phyloP scores from a whole-genome alignment of 2,797 vertebrate species.

The Cetoscarus ocellatus region DNA sequence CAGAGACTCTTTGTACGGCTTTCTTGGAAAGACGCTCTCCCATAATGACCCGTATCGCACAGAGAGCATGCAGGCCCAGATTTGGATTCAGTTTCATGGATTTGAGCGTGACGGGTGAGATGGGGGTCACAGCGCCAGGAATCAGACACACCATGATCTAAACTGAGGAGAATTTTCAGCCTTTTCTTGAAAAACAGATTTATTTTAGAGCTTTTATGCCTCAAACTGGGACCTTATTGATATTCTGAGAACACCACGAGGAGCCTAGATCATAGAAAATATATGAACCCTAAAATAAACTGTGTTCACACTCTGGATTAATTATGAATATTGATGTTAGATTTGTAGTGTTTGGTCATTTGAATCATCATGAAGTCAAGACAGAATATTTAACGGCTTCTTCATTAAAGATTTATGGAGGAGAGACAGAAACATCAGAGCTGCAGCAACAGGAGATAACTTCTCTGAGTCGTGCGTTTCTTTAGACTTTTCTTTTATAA shows the following conservation, averaged over 20 bases:
- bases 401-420: not conserved
- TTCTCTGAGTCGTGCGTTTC: no score
- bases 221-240: not conserved
- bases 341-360: not conserved
- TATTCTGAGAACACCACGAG: not conserved
- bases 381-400: not conserved
- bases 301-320: not conserved
- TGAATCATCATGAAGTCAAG: not conserved
- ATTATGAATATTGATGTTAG: not conserved
- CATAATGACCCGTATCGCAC: conserved; percentile 8
- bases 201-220: not conserved
- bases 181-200: not conserved
- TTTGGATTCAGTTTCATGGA: not conserved
- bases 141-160: not conserved
- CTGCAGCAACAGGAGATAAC: not conserved
- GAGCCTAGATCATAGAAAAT: not conserved
- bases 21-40: not conserved
- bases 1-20: not conserved
- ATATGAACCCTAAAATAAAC: not conserved
- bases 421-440: not conserved
- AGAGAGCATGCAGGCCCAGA: conserved; percentile 2
- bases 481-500: no score
- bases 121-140: conserved; percentile 3
- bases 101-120: not conserved
- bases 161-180: not conserved